These are phyloP conservation scores for Drosophila monieri DNA, from an alignment of 2,888 invertebrate species.

Conservation along the genomic window DNA sequence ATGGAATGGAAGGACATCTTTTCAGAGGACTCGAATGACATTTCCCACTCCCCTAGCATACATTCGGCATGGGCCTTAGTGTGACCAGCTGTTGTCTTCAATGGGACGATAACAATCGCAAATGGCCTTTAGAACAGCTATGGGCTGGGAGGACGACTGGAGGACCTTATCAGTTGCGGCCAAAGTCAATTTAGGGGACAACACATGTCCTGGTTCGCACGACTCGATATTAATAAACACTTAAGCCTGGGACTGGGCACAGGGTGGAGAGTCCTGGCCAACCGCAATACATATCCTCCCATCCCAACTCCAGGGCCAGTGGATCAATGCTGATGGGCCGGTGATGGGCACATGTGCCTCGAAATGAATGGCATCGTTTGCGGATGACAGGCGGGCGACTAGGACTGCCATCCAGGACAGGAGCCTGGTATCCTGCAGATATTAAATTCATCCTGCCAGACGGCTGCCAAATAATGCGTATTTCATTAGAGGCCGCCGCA, in stretches of 20 bases:
- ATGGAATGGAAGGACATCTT: constrained; percentile 9
- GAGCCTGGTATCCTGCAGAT: constrained; percentile 29
- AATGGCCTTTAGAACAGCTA: constrained; percentile 17
- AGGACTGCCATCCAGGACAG: neutral
- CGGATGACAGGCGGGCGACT: constrained; percentile 31
- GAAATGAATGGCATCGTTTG: constrained; percentile 61
- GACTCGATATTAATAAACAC: constrained; percentile 62
- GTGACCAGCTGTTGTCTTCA: constrained; percentile 43
- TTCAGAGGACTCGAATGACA: neutral
- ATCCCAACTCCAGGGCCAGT: constrained; percentile 2
- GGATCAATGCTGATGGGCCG: constrained; percentile 31
- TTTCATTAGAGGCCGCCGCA: constrained; percentile 49
- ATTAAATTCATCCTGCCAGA: constrained; percentile 49
- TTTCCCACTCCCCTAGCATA: neutral
- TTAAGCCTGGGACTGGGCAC: too few species aligned
- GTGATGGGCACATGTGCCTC: constrained; percentile 47
- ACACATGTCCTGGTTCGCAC: constrained; percentile 57
- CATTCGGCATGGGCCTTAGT: constrained; percentile 1
- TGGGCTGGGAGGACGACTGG: neutral
- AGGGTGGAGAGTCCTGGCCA: too few species aligned
- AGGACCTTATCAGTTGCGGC: constrained; percentile 48
- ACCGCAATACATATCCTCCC: constrained; percentile 29
- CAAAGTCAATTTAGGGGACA: constrained; percentile 56
- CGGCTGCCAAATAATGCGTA: constrained; percentile 53
- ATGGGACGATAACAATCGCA: constrained; percentile 37